A percentile compares a stretch with the other conserved stretches of the same genome.
Evolutionary conservation across 2,888 invertebrate species (phyloP).

Genomic region (Ornithoptera alexandrae): DNA sequence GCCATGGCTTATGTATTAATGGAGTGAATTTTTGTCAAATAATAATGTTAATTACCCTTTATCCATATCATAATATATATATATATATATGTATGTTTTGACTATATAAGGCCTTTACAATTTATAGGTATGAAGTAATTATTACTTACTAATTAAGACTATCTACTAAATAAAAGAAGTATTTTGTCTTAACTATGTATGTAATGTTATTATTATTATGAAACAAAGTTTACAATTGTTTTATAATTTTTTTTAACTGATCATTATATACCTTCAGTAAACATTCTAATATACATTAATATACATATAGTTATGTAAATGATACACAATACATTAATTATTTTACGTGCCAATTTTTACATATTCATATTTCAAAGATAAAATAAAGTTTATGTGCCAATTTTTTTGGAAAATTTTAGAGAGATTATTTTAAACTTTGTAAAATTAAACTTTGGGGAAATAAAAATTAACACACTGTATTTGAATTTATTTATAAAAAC

Average conservation of each 20-base stretch:
- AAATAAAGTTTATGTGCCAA: too few species aligned
- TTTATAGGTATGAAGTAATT: neutral
- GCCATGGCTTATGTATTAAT: neutral
- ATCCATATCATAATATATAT: too few species aligned
- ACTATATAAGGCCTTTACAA: neutral
- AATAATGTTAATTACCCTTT: too few species aligned
- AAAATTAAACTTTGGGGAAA: neutral
- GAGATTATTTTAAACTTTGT: neutral
- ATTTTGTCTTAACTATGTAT: neutral
- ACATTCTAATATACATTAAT: neutral
- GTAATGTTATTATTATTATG: neutral
- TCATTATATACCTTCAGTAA: neutral
- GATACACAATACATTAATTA: neutral
- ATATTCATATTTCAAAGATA: neutral
- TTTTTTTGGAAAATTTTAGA: neutral
- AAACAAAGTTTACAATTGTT: neutral
- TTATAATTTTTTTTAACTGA: neutral
- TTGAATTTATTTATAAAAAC: neutral
- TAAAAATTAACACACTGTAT: neutral
- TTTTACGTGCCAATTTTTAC: neutral
- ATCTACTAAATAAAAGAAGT: too few species aligned
- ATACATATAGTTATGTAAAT: neutral
- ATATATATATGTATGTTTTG: too few species aligned
- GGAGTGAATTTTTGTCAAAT: neutral
- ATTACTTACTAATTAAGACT: neutral